Evolutionary conservation across 2,888 invertebrate species (phyloP).

Genomic region (Theodoxus fluviatilis): DNA sequence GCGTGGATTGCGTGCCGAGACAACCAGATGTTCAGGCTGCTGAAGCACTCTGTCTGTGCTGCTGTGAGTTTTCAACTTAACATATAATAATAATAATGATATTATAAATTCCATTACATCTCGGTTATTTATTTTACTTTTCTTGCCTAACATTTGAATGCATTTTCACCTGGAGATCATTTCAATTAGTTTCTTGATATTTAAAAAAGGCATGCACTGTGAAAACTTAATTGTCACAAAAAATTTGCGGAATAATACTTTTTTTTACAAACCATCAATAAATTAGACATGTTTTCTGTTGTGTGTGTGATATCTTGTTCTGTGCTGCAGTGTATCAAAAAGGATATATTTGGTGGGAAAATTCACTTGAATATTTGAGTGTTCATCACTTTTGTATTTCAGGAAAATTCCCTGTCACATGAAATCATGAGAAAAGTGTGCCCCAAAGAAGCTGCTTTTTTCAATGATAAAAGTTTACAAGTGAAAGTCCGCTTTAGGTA

Average conservation of each 20-base stretch:
- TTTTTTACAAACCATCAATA: no score
- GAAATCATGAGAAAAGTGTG: conserved; percentile 63
- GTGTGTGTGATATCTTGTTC: no score
- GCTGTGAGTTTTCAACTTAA: conserved; percentile 50
- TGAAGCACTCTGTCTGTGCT: conserved; percentile 65
- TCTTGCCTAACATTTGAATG: neutral
- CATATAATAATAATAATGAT: neutral
- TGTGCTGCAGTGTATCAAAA: no score
- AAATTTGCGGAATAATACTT: no score
- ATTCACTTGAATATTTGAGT: no score
- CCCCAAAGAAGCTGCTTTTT: conserved; percentile 61
- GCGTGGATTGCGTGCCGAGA: conserved; percentile 63
- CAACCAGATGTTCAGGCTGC: conserved; percentile 62
- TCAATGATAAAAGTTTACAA: conserved; percentile 57
- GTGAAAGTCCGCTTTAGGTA: conserved; percentile 61
- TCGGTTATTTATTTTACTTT: neutral
- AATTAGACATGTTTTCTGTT: no score
- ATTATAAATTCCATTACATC: neutral
- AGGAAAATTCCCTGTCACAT: conserved; percentile 63
- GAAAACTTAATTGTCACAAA: no score
- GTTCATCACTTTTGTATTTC: conserved; percentile 20
- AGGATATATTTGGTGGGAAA: no score
- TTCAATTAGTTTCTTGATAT: neutral
- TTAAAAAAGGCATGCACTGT: no score
- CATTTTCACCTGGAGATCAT: neutral